Evolutionary conservation across 1,140 invertebrate species (phyloP), one percentile per base, ranked within the genome.

Genomic region (Bombyx mandarina): DNA sequence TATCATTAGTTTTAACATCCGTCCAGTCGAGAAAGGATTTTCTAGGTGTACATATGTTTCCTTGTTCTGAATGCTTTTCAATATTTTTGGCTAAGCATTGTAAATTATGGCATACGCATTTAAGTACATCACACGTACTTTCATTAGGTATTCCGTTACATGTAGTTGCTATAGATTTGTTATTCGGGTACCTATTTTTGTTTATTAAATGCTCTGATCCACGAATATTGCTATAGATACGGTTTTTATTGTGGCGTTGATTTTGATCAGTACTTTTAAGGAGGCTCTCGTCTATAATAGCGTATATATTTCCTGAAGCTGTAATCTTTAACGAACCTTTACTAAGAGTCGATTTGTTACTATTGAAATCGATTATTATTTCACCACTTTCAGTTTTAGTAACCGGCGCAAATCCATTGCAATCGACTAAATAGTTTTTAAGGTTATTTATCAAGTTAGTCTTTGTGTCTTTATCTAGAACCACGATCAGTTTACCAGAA

Each of bases 281-380:
- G 9, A 55, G 44, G 48, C 57, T 60, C 49, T 75, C 63, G 56
- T 71, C 65, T 9, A 71, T 51, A 45, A 58, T 52, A 8, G 75
- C 60, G 49, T 71, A 74, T 44, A 77, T 68, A 55, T 75, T 77
- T 43, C 69, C 73, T 8, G 74, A 78, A 18, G 66, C 53, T 2
- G 73, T 72, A 22, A 78, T 71, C 59, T 73, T 78, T 35, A 80
- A 57, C 18, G 70, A 67, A 8, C 67, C 71, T 55, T 63, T 65
- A 49, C 64, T 46, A 45, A 44, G 53, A 51, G 56, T 66, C 3
- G 35, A 10, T 18, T 65, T 46, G 8, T 66, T 47, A 10, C 51
- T 58, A 58, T 67, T 67, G n/a, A 76, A 66, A 57, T 9, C 43
- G 51, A 77, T 67, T 22, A 46, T 64, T n/a, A 74, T 69, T 62